Conservation (phyloP, 2,888 invertebrate genomes). For the Meandrusa payeni region DNA sequence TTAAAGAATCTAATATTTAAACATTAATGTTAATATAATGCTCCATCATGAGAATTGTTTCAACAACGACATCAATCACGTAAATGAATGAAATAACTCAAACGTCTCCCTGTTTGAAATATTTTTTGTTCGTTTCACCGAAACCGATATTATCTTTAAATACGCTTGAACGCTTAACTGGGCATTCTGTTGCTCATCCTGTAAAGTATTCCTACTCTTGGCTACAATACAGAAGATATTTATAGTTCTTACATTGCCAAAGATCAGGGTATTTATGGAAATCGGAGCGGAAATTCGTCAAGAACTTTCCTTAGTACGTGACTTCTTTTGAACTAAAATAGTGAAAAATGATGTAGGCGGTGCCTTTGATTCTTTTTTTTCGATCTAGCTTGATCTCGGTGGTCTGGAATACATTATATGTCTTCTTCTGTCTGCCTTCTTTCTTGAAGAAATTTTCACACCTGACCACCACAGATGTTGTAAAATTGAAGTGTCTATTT, state of each 20-base stretch:
- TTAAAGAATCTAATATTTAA: neutral
- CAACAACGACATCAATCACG: slow-evolving; percentile 57
- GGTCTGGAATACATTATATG: too few species aligned
- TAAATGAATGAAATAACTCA: slow-evolving; percentile 63
- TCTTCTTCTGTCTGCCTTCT: too few species aligned
- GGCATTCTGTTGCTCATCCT: slow-evolving; percentile 29
- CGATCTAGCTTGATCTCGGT: too few species aligned
- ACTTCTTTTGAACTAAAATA: slow-evolving; percentile 9
- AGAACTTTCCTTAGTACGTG: neutral
- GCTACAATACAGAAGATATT: slow-evolving; percentile 23
- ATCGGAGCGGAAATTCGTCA: slow-evolving; percentile 8
- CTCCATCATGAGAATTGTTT: slow-evolving; percentile 56
- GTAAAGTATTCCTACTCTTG: slow-evolving; percentile 24
- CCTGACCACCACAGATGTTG: too few species aligned
- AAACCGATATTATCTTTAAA: slow-evolving; percentile 41
- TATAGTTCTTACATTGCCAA: slow-evolving; percentile 22
- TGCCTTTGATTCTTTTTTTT: too few species aligned
- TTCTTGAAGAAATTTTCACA: too few species aligned
- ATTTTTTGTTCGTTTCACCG: slow-evolving; percentile 39
- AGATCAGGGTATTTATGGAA: slow-evolving; percentile 14
- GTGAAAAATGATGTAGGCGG: neutral
- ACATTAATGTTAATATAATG: slow-evolving; percentile 60
- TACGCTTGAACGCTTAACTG: slow-evolving; percentile 34
- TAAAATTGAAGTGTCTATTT: too few species aligned
- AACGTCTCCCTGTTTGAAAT: slow-evolving; percentile 35